These are phyloP conservation scores for Merops nubicus DNA, from an alignment of 2,113 vertebrate genomes.

Conservation along the genomic window DNA sequence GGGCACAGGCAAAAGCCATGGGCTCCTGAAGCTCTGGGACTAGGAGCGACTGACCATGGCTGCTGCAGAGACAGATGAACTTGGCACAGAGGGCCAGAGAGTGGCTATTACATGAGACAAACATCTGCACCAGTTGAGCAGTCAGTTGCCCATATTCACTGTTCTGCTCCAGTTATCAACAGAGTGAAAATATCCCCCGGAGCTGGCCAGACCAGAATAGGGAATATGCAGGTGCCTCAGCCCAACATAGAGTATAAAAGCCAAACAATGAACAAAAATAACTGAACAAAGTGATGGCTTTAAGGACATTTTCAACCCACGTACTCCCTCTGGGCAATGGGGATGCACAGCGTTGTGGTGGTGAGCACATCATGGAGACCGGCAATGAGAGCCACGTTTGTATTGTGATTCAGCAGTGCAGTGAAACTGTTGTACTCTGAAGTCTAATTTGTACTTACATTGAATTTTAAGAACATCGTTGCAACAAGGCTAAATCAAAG, in stretches of 20 bases:
- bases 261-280: neutral
- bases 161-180: neutral
- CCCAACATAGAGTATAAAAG: neutral
- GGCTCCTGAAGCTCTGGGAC: neutral
- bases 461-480: neutral
- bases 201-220: neutral
- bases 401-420: accelerated
- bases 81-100: neutral
- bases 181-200: neutral
- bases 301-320: neutral
- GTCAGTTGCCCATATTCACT: neutral
- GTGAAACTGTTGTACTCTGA: neutral
- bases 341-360: neutral
- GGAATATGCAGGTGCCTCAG: neutral
- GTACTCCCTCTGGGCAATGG: neutral
- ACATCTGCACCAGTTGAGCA: accelerated
- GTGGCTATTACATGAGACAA: neutral
- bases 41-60: accelerated
- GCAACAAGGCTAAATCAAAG: neutral
- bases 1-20: neutral
- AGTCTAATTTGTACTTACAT: neutral
- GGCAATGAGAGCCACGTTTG: neutral
- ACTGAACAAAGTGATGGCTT: neutral
- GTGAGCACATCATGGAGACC: neutral
- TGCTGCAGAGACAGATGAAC: neutral